phyloP scores from a whole-genome alignment of 2,797 vertebrate species.

The Oryzias sinensis region DNA sequence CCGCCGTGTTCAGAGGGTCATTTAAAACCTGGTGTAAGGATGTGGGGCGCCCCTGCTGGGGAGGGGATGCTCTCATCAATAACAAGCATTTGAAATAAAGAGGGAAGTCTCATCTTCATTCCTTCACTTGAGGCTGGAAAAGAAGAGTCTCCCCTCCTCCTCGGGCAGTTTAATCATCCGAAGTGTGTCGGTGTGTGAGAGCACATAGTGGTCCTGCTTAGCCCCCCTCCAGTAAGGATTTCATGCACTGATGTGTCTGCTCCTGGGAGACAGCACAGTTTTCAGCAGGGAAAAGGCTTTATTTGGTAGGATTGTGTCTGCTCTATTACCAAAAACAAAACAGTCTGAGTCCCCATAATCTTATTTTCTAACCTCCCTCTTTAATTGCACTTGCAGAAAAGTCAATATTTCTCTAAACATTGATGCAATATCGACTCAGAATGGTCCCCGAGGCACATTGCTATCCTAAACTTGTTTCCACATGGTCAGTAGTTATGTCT shows the following conservation, averaged over 20 bases:
- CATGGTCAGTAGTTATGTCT: conserved; percentile 4
- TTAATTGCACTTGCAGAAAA: conserved; percentile 56
- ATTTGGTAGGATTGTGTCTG: conserved; percentile 47
- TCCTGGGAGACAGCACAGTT: conserved; percentile 38
- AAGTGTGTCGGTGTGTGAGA: background rate
- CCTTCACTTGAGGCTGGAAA: conserved; percentile 35
- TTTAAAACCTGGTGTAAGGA: conserved; percentile 16
- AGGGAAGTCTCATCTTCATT: conserved; percentile 44
- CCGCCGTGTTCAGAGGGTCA: background rate
- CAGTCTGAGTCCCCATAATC: conserved; percentile 50
- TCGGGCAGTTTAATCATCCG: conserved; percentile 45
- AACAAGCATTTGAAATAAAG: conserved; percentile 49
- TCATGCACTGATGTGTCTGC: conserved; percentile 31
- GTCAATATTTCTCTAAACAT: conserved; percentile 63
- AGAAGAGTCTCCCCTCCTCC: conserved; percentile 32
- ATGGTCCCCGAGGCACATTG: conserved; percentile 42
- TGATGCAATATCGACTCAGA: conserved; percentile 60
- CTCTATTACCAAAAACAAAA: conserved; percentile 32
- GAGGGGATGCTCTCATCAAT: conserved; percentile 16
- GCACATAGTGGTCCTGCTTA: conserved; percentile 15
- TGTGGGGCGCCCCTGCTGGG: conserved; percentile 13
- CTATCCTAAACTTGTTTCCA: conserved; percentile 39
- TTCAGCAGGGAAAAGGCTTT: conserved; percentile 45
- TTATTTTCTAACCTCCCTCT: conserved; percentile 37
- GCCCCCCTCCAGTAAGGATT: conserved; percentile 18